Base-by-base conservation (phyloP, 2,888 invertebrate genomes). In the Leptopilina syphax region DNA sequence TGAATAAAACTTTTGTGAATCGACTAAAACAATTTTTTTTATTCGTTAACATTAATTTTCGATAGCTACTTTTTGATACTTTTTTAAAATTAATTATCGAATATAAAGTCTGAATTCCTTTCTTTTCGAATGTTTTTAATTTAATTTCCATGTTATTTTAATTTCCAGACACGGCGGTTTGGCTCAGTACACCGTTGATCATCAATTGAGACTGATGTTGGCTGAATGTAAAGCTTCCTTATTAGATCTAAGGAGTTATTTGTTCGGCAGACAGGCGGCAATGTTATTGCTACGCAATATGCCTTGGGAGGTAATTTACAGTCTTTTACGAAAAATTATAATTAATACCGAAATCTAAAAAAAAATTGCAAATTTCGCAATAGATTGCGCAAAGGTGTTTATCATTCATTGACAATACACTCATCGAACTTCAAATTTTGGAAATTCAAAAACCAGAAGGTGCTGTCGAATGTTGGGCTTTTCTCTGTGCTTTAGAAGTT, bases 181-280 rank as follows among this genome's bases (percentile, higher is more conserved):
- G 98, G 98, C 93, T 98, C 85, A 94, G 94, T 80, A 95, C 76
- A 93, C 94, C 87, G 93, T 95, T 87, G 93, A 95, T 85, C 93
- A 93, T 85, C 92, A 93, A 87, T 92, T 94, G 82, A 93, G 91
- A 84, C 82, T 85, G 82, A 85, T 90, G 65, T 85, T 92, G 82
- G 87, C 90, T 12, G 90, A 91, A 65, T 90, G 92, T 82, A 91
- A 92, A 86, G 95, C 95, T 3, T 96, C 97, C 0, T 93, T 98
- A 80, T 93, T 99, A 87, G 98, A 98, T 92, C 96, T 99, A 89
- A 94, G 98, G 83, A 97, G 98, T 91, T 99, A 99, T 92, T 93
- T 99, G 84, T 99, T 97, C 91, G 96, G 97, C 86, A 95, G 98
- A 82, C 98, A 98, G 93, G 96, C 97, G 92, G 96, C 97, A 89